A percentile compares a stretch with the other conserved stretches of the same genome.
phyloP scores from a whole-genome alignment of 1,140 invertebrate genomes.

The Drosophila truncata region DNA sequence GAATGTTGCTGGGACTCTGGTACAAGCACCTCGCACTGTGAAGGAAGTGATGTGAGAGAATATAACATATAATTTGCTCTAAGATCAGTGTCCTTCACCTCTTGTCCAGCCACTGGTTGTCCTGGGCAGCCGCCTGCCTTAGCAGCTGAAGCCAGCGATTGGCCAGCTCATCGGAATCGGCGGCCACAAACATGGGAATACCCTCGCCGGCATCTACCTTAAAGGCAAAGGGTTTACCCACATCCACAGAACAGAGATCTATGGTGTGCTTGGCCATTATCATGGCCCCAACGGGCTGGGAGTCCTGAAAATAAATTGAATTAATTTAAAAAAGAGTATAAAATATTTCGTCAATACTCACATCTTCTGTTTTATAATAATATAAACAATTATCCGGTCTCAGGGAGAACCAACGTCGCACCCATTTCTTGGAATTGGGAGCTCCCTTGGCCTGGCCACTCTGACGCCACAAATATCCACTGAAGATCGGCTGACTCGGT shows the following conservation, averaged over 20 bases:
- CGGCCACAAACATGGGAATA: constrained; percentile 92
- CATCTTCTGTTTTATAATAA: constrained; percentile 96
- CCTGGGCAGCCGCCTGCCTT: constrained; percentile 88
- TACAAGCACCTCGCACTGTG: constrained; percentile 88
- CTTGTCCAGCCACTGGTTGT: constrained; percentile 92
- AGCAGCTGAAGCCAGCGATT: constrained; percentile 92
- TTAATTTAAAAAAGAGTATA: no score
- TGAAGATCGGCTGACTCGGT: constrained; percentile 89
- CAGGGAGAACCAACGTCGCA: constrained; percentile 95
- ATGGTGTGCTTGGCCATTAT: constrained; percentile 94
- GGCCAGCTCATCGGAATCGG: constrained; percentile 91
- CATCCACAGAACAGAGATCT: constrained; percentile 81
- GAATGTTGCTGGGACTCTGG: constrained; percentile 90
- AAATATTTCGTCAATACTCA: no score
- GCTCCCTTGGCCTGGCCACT: constrained; percentile 87
- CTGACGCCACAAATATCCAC: constrained; percentile 92
- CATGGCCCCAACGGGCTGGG: constrained; percentile 95
- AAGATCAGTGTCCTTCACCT: constrained; percentile 74
- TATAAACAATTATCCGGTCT: constrained; percentile 97
- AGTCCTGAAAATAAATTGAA: no score
- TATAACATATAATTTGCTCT: constrained; percentile 10
- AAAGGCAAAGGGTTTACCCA: constrained; percentile 88
- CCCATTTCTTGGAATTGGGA: constrained; percentile 90
- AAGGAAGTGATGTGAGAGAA: constrained; percentile 54
- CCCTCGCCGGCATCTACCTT: constrained; percentile 91